Percentiles rank a stretch among this genome's conserved stretches.
These are phyloP conservation scores for Crenichthys baileyi DNA, from an alignment of 2,797 vertebrate genomes.

Conservation along the genomic window DNA sequence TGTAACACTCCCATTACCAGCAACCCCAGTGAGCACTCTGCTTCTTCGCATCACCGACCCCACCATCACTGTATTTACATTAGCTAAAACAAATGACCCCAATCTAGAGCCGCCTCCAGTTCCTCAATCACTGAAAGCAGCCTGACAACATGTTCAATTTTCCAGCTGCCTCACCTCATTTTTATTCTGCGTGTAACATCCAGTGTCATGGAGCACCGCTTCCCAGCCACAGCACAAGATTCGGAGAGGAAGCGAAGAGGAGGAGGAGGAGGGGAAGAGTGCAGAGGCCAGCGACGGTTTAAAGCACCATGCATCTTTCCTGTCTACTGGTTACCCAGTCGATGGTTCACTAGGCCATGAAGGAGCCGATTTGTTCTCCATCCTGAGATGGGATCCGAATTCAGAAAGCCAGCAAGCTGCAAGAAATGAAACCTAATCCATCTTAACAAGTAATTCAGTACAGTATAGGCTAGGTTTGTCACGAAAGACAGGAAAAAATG, in stretches of 20 bases:
- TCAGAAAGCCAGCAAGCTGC: slow-evolving; percentile 19
- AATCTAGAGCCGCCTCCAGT: slow-evolving; percentile 41
- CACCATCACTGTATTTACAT: slow-evolving; percentile 65
- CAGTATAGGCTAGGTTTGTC: slow-evolving; percentile 35
- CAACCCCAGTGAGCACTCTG: slow-evolving; percentile 52
- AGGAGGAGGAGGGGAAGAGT: neutral
- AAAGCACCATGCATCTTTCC: slow-evolving; percentile 67
- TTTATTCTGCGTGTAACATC: slow-evolving; percentile 66
- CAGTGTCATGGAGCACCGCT: slow-evolving; percentile 62
- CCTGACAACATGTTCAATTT: slow-evolving; percentile 72
- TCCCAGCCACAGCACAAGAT: slow-evolving; percentile 44
- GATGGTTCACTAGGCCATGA: slow-evolving; percentile 69
- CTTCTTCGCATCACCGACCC: slow-evolving; percentile 43
- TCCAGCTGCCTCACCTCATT: slow-evolving; percentile 70
- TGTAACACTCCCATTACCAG: slow-evolving; percentile 38
- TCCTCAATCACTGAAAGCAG: slow-evolving; percentile 64
- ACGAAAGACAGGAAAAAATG: neutral
- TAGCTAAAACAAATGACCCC: slow-evolving; percentile 61
- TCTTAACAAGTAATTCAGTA: slow-evolving; percentile 51
- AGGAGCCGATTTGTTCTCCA: slow-evolving; percentile 68
- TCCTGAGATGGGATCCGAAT: slow-evolving; percentile 32
- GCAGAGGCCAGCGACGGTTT: slow-evolving; percentile 48
- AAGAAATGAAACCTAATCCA: slow-evolving; percentile 25
- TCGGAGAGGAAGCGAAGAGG: slow-evolving; percentile 19
- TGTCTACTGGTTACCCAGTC: slow-evolving; percentile 67